A percentile compares a stretch with the other conserved stretches of the same genome.
Conservation (phyloP, 2,797 vertebrate species). For the Tamandua tetradactyla region DNA sequence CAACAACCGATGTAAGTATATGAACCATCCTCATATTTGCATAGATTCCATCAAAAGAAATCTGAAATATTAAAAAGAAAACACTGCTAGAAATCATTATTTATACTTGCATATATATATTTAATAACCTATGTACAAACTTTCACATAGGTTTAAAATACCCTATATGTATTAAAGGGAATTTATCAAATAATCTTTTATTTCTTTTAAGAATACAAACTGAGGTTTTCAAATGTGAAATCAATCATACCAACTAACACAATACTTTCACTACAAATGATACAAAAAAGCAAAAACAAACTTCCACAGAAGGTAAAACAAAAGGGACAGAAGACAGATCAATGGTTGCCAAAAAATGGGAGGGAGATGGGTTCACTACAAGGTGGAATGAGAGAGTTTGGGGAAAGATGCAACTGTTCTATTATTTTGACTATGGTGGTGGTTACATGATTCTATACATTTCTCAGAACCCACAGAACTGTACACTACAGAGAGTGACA, state of each 20-base stretch:
- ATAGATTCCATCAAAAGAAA: slow-evolving; percentile 98
- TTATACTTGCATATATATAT: slow-evolving; percentile 16
- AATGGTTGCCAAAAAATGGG: background rate
- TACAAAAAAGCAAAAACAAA: slow-evolving; percentile 11
- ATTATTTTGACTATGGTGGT: background rate
- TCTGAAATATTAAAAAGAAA: slow-evolving; percentile 85
- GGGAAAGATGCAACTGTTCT: background rate
- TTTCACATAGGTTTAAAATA: background rate
- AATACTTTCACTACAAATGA: background rate
- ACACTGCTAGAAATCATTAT: slow-evolving; percentile 45
- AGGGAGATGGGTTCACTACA: background rate
- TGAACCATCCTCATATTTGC: slow-evolving; percentile 99
- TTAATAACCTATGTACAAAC: too few relatives aligned
- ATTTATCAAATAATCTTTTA: slow-evolving; percentile 28
- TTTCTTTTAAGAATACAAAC: slow-evolving; percentile 4
- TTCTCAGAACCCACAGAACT: background rate
- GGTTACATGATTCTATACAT: background rate
- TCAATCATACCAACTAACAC: background rate
- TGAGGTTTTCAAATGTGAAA: slow-evolving; percentile 31
- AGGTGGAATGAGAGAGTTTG: background rate
- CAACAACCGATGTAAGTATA: slow-evolving; percentile 98
- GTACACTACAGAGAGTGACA: background rate
- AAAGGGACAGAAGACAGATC: background rate
- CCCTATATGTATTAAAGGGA: background rate
- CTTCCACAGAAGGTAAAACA: background rate